These are phyloP conservation scores for Drosophila neocordata DNA, from an alignment of 1,140 invertebrate genomes.

Conservation along the genomic window DNA sequence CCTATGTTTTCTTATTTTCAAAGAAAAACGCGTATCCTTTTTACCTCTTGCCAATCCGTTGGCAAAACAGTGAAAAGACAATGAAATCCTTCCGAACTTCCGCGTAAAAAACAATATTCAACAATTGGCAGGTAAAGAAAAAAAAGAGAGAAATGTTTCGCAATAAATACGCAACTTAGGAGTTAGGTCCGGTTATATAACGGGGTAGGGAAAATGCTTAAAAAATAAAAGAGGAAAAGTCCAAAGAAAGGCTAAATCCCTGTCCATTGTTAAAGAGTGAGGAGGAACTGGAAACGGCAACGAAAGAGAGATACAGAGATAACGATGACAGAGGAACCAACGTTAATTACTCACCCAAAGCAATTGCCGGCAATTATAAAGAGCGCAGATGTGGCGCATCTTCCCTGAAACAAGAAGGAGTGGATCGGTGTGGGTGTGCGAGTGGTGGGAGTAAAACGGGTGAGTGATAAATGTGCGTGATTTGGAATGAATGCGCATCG, in stretches of 20 bases:
- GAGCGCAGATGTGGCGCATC: conserved; percentile 65
- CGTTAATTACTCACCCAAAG: conserved; percentile 59
- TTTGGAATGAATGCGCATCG: conserved; percentile 80
- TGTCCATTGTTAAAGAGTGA: background rate
- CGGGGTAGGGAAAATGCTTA: conserved; percentile 48
- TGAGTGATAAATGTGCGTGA: conserved; percentile 80
- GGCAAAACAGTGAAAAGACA: conserved; percentile 54
- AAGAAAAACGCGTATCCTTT: conserved; percentile 62
- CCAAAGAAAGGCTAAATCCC: background rate
- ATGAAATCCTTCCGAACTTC: conserved; percentile 41
- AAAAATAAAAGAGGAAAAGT: conserved; percentile 17
- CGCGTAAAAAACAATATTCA: conserved; percentile 33
- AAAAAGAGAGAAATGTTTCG: conserved; percentile 45
- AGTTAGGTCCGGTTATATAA: conserved; percentile 63
- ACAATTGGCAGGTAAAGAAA: conserved; percentile 32
- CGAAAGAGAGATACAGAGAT: background rate
- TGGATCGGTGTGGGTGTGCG: conserved; percentile 27
- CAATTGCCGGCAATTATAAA: conserved; percentile 76
- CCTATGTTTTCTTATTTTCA: conserved; percentile 48
- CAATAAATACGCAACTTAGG: conserved; percentile 53
- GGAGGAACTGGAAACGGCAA: too few species aligned
- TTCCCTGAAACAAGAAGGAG: background rate
- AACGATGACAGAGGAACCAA: conserved; percentile 34
- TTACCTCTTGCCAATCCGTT: conserved; percentile 80
- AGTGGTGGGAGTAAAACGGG: conserved; percentile 27